phyloP scores from a whole-genome alignment of 2,888 invertebrate species.

The Callimorpha dominula region DNA sequence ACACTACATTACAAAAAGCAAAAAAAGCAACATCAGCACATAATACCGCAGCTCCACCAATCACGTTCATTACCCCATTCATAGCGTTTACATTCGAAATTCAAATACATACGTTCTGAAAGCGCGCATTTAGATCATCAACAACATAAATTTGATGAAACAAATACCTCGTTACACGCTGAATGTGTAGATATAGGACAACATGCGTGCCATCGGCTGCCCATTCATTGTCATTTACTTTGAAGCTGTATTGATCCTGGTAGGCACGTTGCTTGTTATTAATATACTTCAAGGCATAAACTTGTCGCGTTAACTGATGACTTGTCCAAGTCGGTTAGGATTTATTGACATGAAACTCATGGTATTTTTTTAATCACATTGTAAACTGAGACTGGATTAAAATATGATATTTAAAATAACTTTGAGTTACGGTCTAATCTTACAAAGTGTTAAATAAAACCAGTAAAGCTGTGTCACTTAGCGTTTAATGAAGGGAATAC shows the following conservation, averaged over 20 bases:
- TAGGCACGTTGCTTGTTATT: constrained; percentile 62
- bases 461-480: neutral
- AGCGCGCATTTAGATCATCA: constrained; percentile 48
- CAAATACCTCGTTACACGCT: constrained; percentile 52
- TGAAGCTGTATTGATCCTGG: constrained; percentile 75
- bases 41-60: constrained; percentile 11
- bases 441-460: neutral
- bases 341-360: constrained; percentile 14
- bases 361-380: neutral
- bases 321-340: constrained; percentile 8
- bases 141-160: constrained; percentile 53
- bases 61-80: constrained; percentile 32
- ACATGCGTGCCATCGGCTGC: constrained; percentile 49
- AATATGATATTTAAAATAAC: neutral
- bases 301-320: constrained; percentile 45
- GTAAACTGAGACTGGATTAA: neutral
- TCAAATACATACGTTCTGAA: constrained; percentile 46
- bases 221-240: constrained; percentile 78
- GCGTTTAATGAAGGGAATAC: neutral
- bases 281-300: constrained; percentile 60
- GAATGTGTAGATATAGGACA: constrained; percentile 38
- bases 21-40: constrained; percentile 7
- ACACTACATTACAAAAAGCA: neutral
- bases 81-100: constrained; percentile 43
- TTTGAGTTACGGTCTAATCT: neutral